Conservation (phyloP, 1,140 invertebrate species). For the Drosophila yakuba region DNA sequence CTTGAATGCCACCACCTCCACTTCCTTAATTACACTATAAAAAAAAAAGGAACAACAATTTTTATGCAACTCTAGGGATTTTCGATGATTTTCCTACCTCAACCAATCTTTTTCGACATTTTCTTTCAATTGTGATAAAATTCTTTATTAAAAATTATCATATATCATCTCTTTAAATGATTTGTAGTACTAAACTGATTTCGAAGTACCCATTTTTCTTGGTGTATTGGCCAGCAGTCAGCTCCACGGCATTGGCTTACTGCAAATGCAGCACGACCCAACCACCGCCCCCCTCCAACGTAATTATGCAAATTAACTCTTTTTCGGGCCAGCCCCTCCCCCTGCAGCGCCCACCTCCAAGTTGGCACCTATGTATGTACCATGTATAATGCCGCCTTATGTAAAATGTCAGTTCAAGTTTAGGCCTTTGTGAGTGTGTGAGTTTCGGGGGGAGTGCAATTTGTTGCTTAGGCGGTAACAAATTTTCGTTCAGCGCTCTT, state of each 20-base stretch:
- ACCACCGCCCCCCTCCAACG: conserved; percentile 45
- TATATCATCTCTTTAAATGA: too few relatives aligned
- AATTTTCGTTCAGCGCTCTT: conserved; percentile 62
- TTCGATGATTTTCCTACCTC: too few relatives aligned
- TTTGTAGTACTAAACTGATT: neutral
- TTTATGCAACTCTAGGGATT: too few relatives aligned
- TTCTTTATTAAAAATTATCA: too few relatives aligned
- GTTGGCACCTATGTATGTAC: conserved; percentile 20
- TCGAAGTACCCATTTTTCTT: neutral
- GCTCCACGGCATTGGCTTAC: conserved; percentile 36
- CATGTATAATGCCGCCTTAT: conserved; percentile 55
- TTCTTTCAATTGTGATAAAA: too few relatives aligned
- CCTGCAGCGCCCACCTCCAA: neutral
- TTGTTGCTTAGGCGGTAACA: conserved; percentile 65
- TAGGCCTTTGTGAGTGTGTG: conserved; percentile 39
- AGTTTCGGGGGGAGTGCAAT: conserved; percentile 50
- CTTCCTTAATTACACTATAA: neutral
- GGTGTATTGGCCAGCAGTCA: conserved; percentile 30
- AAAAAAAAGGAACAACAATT: neutral
- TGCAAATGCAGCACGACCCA: conserved; percentile 46
- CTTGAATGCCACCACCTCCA: neutral
- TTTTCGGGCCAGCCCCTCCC: conserved; percentile 38
- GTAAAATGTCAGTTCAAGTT: conserved; percentile 73
- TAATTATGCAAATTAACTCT: conserved; percentile 82
- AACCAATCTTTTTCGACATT: too few relatives aligned